Percentiles rank a stretch among this genome's conserved stretches.
Conservation (phyloP, 2,113 vertebrate genomes). For the Macrotis lagotis region DNA sequence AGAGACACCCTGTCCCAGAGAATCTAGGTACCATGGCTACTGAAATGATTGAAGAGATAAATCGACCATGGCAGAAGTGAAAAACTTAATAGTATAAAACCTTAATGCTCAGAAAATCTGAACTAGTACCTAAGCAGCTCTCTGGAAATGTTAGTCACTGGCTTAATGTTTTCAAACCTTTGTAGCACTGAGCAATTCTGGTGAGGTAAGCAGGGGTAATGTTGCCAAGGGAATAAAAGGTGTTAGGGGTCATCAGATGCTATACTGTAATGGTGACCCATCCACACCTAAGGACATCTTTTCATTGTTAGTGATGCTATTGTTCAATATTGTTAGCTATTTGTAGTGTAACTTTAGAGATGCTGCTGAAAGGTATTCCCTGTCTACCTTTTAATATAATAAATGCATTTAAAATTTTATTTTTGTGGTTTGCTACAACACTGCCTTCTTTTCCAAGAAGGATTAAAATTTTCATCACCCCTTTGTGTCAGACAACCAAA, state of each 20-base stretch:
- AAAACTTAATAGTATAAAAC: neutral
- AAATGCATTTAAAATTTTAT: neutral
- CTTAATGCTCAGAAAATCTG: neutral
- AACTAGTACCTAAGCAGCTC: neutral
- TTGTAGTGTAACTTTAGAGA: neutral
- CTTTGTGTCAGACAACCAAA: neutral
- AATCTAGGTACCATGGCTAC: conserved; percentile 45
- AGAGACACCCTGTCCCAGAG: conserved; percentile 19
- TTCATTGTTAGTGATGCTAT: neutral
- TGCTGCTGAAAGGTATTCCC: neutral
- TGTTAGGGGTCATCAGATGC: neutral
- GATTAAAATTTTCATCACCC: neutral
- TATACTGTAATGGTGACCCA: neutral
- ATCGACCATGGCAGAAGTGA: neutral
- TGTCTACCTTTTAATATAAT: neutral
- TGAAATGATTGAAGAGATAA: neutral
- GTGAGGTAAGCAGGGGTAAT: neutral
- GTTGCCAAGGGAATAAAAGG: neutral
- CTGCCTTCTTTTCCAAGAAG: neutral
- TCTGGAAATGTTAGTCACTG: neutral
- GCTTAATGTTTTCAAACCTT: neutral
- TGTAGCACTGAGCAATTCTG: neutral
- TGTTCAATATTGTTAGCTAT: neutral
- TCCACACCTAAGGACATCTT: neutral
- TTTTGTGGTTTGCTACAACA: neutral